Base-by-base conservation (phyloP, 2,113 vertebrate genomes). In the Amphilophus citrinellus region DNA sequence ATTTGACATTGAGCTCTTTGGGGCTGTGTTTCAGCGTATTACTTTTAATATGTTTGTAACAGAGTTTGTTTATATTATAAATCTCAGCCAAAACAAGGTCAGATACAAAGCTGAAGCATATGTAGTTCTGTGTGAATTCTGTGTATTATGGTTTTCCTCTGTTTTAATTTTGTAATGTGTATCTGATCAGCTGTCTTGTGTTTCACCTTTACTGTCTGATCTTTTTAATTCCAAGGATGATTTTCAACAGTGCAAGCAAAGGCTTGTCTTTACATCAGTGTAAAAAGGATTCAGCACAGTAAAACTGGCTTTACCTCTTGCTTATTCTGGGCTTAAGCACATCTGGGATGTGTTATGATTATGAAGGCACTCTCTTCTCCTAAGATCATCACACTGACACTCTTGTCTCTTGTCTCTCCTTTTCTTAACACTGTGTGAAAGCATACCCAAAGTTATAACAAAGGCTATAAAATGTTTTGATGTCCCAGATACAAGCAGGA, bases 251-350 rank as follows among this genome's bases (percentile, higher is more conserved):
- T 30, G 59, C 83, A 85, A 88, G 89, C 75, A 32, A 87, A 61
- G 84, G 63, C 84, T 84, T 84, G 83, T 62, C 76, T 83, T 82
- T 30, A 59, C 73, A 39, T 86, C 77, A 77, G 39, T 80, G 62
- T 76, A 89, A 90, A 71, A 80, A 83, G 39, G 79, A 81, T 68
- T 68, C 78, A 73, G 66, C 75, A 83, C 75, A 80, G 62, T 77
- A 75, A 87, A 90, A 83, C 56, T 61, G 81, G 63, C 77, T 84
- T 86, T 76, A 85, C 83, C 63, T 76, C 4, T 82, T 93, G 89
- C 87, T 92, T 92, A 90, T 91, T 93, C 88, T 85, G 81, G 75
- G 84, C 61, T 91, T 87, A 89, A 77, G 85, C 66, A 86, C 91
- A 92, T 91, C 80, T 89, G 86, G 88, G 79, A 32, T 79, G 80